Evolutionary conservation across 2,888 invertebrate genomes (phyloP), one percentile per base, ranked within the genome.

Genomic region (Metalampra italica): DNA sequence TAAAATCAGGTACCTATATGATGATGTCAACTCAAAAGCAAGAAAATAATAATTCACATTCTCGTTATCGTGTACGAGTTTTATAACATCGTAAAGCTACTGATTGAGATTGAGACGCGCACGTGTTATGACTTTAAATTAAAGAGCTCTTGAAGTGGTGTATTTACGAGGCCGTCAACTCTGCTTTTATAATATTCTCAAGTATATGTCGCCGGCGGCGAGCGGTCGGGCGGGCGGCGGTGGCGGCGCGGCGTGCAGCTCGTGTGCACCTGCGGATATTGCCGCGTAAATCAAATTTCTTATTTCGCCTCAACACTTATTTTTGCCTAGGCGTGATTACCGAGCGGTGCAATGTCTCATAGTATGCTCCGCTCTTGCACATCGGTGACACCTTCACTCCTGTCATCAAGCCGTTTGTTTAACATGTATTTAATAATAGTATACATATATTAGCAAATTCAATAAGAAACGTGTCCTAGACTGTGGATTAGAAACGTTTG

Each of bases 241-340:
- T 50, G 56, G 57, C 54, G 34, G 32, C 45, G 51, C 38, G 40
- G 53, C 54, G n/a, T 67, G 72, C 72, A 78, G 59, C 74, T 76
- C 73, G 62, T 63, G 69, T 83, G 82, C 82, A 84, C 82, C 81
- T 80, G 82, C 77, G 78, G 75, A 81, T 82, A 82, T 84, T 82
- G 77, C 81, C 71, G 66, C 77, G 78, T 83, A 83, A 84, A 85
- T 83, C 81, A 78, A 66, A 82, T 82, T 83, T 80, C 79, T 81
- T 82, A 82, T 82, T 80, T 75, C 70, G 66, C 72, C 68, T 69
- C 71, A 71, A 72, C 77, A 71, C 71, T 78, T 77, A 78, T 75
- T 69, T 66, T 65, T 66, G 57, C 60, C 54, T 56, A 56, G 56
- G 52, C 58, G 52, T 57, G 55, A 60, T 57, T 58, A 61, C 55